These are phyloP conservation scores for Nesidiocoris tenuis DNA, from an alignment of 2,888 invertebrate genomes.

Conservation along the genomic window DNA sequence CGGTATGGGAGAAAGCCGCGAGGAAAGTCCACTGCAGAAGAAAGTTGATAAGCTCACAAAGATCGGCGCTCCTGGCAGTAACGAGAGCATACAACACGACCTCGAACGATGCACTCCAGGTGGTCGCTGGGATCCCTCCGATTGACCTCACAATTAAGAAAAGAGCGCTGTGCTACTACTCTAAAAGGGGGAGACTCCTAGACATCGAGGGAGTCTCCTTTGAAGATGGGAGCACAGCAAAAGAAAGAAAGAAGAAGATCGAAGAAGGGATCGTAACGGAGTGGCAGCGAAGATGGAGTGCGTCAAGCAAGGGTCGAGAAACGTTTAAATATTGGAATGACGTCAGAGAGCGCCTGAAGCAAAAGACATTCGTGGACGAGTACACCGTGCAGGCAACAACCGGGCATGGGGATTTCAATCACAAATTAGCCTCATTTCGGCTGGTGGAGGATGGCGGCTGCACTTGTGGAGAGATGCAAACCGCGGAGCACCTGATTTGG, in stretches of 20 bases:
- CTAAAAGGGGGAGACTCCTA: background rate
- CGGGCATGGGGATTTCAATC: constrained; percentile 3
- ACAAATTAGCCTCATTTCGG: too few relatives aligned
- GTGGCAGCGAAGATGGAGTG: constrained; percentile 7
- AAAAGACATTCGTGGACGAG: background rate
- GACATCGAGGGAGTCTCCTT: too few relatives aligned
- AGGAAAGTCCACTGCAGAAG: background rate
- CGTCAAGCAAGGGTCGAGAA: background rate
- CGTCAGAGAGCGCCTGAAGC: background rate
- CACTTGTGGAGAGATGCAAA: too few relatives aligned
- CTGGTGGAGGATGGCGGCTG: too few relatives aligned
- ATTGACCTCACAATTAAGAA: background rate
- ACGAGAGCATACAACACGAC: constrained; percentile 1
- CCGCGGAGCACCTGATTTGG: too few relatives aligned
- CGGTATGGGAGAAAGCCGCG: background rate
- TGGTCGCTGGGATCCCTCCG: background rate
- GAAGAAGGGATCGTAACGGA: background rate
- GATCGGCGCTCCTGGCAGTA: background rate
- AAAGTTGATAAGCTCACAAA: background rate
- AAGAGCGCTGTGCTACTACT: background rate
- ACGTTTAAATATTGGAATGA: background rate
- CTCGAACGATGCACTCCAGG: background rate
- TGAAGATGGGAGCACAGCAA: too few relatives aligned
- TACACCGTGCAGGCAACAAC: background rate
- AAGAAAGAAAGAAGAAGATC: too few relatives aligned